Percentiles rank a stretch among this genome's conserved stretches.
Evolutionary conservation across 2,797 vertebrate species (phyloP).

Genomic region (Lithobates pipiens): DNA sequence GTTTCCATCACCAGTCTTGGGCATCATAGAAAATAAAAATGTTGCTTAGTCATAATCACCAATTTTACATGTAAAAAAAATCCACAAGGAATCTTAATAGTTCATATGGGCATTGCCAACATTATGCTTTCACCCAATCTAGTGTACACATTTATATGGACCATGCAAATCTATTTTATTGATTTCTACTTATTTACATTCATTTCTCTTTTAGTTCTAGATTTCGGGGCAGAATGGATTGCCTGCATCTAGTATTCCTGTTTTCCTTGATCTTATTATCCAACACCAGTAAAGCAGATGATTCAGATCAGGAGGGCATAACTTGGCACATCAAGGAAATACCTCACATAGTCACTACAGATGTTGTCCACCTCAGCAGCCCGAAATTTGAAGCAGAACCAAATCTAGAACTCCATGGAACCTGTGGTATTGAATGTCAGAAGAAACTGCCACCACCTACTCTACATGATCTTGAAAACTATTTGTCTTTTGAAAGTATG

Average conservation of each 20-base stretch:
- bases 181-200: neutral
- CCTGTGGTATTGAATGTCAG: constrained; percentile 95
- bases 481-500: constrained; percentile 93
- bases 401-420: constrained; percentile 75
- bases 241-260: constrained; percentile 78
- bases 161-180: neutral
- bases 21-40: too few relatives aligned
- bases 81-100: neutral
- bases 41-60: too few relatives aligned
- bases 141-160: neutral
- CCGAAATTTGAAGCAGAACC: constrained; percentile 85
- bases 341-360: constrained; percentile 84
- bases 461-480: constrained; percentile 83
- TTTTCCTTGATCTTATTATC: constrained; percentile 78
- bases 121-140: neutral
- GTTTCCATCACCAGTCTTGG: too few relatives aligned
- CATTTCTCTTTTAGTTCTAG: constrained; percentile 75
- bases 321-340: constrained; percentile 88
- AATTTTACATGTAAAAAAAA: neutral
- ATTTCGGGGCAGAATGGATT: constrained; percentile 82
- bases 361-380: constrained; percentile 83
- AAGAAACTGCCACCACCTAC: constrained; percentile 79
- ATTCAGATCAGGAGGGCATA: constrained; percentile 79
- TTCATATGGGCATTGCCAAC: neutral
- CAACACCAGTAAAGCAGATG: constrained; percentile 68